A percentile compares a stretch with the other conserved stretches of the same genome.
These are phyloP conservation scores for Ochotona curzoniae DNA, from an alignment of 2,113 vertebrate genomes.

Conservation along the genomic window DNA sequence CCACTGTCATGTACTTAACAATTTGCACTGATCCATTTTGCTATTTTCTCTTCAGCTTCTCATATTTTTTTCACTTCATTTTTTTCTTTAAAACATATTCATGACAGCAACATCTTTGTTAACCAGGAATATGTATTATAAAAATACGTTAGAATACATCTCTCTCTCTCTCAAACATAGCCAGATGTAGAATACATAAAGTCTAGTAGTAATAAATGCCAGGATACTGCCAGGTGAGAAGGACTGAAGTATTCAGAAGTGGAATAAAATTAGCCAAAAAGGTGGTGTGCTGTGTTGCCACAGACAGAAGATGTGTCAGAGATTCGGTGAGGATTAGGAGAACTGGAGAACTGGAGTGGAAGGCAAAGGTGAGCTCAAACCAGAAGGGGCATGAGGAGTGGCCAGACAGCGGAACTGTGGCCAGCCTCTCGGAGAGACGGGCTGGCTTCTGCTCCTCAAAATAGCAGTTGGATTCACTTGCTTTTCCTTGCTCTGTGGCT, in stretches of 20 bases:
- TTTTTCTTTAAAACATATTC: neutral
- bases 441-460: neutral
- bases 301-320: neutral
- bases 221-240: neutral
- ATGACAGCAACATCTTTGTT: constrained; percentile 30
- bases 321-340: neutral
- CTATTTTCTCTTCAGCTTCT: neutral
- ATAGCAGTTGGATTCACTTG: neutral
- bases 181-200: neutral
- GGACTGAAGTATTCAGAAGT: neutral
- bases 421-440: neutral
- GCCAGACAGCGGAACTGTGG: too few relatives aligned
- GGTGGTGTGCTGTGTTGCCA: neutral
- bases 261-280: constrained; percentile 18
- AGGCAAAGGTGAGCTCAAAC: neutral
- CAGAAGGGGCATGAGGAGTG: too few relatives aligned
- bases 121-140: neutral
- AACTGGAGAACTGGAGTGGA: neutral
- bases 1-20: neutral
- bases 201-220: neutral
- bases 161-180: neutral
- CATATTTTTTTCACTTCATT: constrained; percentile 29
- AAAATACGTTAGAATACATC: neutral
- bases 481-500: neutral
- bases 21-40: neutral